Evolutionary conservation across 2,888 invertebrate species (phyloP).

Genomic region (Scaptodrosophila latifasciaeformis): DNA sequence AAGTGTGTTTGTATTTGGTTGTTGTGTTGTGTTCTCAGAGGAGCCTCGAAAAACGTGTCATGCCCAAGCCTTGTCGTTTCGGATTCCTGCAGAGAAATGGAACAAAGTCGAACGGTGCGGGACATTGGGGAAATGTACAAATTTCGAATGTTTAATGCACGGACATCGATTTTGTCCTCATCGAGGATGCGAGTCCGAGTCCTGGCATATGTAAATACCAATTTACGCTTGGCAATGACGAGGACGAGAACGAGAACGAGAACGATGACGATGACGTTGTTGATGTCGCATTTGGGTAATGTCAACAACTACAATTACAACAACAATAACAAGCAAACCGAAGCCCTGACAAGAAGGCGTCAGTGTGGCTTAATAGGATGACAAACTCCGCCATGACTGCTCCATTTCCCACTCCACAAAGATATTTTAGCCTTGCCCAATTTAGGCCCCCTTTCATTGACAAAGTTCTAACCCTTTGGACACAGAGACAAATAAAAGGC

Average conservation of each 20-base stretch:
- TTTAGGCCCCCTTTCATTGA: background rate
- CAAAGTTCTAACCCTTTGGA: too few species aligned
- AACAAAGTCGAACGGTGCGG: too few species aligned
- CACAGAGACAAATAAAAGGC: too few species aligned
- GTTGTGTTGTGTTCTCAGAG: conserved; percentile 1
- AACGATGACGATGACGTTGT: background rate
- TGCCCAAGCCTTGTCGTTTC: too few species aligned
- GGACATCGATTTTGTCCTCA: background rate
- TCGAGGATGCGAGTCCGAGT: background rate
- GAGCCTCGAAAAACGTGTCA: conserved; percentile 2
- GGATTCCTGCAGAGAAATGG: too few species aligned
- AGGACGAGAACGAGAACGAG: background rate
- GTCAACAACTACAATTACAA: conserved; percentile 66
- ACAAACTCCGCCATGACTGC: too few species aligned
- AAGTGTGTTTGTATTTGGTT: background rate
- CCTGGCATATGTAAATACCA: conserved; percentile 65
- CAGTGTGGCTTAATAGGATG: background rate
- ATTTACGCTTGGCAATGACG: conserved; percentile 44
- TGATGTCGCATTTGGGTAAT: conserved; percentile 38
- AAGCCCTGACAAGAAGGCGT: background rate
- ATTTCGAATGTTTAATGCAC: conserved; percentile 1
- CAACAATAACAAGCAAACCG: conserved; percentile 22
- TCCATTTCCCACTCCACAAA: conserved; percentile 9
- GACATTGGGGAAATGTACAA: background rate
- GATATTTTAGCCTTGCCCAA: conserved; percentile 14